Evolutionary conservation across 2,888 invertebrate species (phyloP), one percentile per base, ranked within the genome.

Genomic region (Macaria liturata): DNA sequence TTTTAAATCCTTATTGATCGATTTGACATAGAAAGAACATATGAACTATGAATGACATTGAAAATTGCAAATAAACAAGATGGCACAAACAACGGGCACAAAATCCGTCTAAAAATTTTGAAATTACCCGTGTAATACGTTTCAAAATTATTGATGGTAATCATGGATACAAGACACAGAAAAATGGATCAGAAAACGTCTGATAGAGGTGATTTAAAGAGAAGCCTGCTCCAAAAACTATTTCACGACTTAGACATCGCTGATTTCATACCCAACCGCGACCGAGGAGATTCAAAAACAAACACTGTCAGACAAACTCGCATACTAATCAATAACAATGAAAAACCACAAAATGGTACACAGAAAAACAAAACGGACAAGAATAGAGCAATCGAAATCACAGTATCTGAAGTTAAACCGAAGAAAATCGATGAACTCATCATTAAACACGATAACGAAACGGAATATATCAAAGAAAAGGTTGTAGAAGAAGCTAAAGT

Each of bases 261-360:
- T 49, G 31, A 65, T 39, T 32, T 42, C 1, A 55, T 67, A 6
- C 60, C 67, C 0, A 77, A 74, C 5, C 58, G 74, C 3, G 80
- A 78, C 6, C 59, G 75, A 3, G 80, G 78, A 0, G 81, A 81
- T 47, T 56, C 70, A 0, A 59, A 48, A 4, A 39, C 32, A 3
- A 63, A 65, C 9, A 2, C 4, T 5, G 43, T 5, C 52, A 48
- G n/a, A 56, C 44, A 65, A 56, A 34, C 31, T 43, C n/a, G 30
- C 9, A 46, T 42, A 4, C 32, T 34, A 32, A 37, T 9, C 44
- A 43, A 47, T 1, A 30, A 32, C 8, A 20, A 32, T 4, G 45
- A 45, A 51, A 37, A 43, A 32, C 32, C 8, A 43, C 8, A 31
- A 32, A 40, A 37, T 40, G 31, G 4, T 8, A 42, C 42, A 39